Base-by-base conservation (phyloP, 53 echinoderm and acorn worm species). In the Arbacia lixula region DNA sequence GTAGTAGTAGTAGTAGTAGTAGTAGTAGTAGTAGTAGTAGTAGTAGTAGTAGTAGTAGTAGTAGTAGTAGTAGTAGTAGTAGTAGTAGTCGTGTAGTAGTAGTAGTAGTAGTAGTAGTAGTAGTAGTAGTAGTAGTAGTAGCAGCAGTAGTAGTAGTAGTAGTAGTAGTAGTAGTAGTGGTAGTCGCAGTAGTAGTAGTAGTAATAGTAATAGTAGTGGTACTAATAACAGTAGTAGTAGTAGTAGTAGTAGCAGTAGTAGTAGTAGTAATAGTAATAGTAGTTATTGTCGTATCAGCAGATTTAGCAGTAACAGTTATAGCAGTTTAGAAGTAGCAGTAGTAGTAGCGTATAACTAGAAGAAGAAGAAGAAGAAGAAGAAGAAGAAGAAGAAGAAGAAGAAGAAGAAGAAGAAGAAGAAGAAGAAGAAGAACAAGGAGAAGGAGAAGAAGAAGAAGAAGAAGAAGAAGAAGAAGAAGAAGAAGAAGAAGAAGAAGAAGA, bases 31-130 rank as follows among this genome's bases (percentile, higher is more conserved):
- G 53, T 53, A 53, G 53, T 4, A 53, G 53, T 53, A 53, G 53
- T 53, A 53, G 53, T 53, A 53, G 53, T 53, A 53, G 53, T 53
- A 53, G 53, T 53, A 53, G 53, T 53, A 53, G 53, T 53, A 53
- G 53, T 53, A 53, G 53, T 53, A 53, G 53, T 53, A 53, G 53
- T 53, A 53, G 53, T 53, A 53, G 53, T 53, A 53, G 53, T 53
- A 53, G 53, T 9, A 53, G 53, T 9, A 53, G 53, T 53, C 17
- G 53, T 19, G 53, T 53, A 53, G 53, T 53, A 53, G 53, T 53
- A 53, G 53, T 53, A 53, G 53, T 53, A 53, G 53, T 53, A 53
- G 53, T 53, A 53, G 53, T 53, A 53, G 53, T 53, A 53, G 53
- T 53, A 53, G 16, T 54, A 54, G 54, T 5, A 54, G 54, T 54